Base-by-base conservation (phyloP, 2,797 vertebrate genomes). In the Premnoplex brunnescens region DNA sequence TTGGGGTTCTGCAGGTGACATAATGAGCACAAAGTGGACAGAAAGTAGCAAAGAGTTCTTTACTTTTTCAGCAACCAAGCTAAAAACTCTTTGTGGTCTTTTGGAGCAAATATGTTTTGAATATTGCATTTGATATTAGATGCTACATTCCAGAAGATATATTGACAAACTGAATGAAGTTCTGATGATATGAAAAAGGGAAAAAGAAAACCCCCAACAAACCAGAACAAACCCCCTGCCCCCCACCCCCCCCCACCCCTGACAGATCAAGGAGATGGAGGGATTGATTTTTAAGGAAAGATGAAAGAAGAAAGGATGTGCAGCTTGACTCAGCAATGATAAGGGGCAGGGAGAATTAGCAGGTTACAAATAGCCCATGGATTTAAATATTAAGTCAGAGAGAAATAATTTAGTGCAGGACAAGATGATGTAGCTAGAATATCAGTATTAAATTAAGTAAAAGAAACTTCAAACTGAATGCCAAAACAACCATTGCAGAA, bases 211-310 rank as follows among this genome's bases (percentile, higher is more conserved):
- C 4, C 3, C 0, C 4, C 10, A 7, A 9, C 15, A 36, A 71
- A 22, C 17, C 27, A 69, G 27, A 51, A 30, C 12, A 4, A 26
- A 36, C 9, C 36, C 36, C 36, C 36, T 36, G 36, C 36, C 36
- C n/a, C n/a, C 54, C 9, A 14, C 4, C 22, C 32, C 39, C 34
- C 14, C 20, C 14, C 13, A n/a, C n/a, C n/a, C n/a, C n/a, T n/a
- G n/a, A n/a, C 22, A 10, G 7, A 80, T 93, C 71, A 77, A 74
- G 49, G 37, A 68, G 54, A 32, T n/a, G 12, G 21, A 79, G 9
- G 2, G 15, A 82, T 83, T 86, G 66, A 94, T 93, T 96, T 94
- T 48, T 41, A 21, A 84, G 27, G 66, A 81, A 86, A 93, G 54
- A 95, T 81, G 52, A 86, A 75, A 78, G 48, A 76, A 63, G 32